Base-by-base conservation (phyloP, 2,797 vertebrate species). In the Pampus argenteus region DNA sequence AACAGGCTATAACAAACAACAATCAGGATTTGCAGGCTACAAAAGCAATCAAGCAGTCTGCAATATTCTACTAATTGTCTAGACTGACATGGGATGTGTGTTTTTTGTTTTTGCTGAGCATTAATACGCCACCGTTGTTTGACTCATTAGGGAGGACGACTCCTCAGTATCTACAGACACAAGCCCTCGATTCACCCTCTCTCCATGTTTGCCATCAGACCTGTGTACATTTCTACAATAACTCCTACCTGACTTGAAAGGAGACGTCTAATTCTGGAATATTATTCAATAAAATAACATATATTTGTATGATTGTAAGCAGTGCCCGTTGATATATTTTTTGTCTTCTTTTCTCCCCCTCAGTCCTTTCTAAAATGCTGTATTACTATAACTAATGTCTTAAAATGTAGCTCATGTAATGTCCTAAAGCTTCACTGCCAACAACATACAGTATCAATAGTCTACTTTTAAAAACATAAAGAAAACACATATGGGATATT, bases 231-330 rank as follows among this genome's bases (percentile, higher is more conserved):
- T 94, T 94, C 89, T 92, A 92, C 87, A 89, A 83, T 85, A 83
- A 87, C 88, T 89, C 84, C 83, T 80, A 83, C 66, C 70, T 90
- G 81, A 86, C 88, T 80, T 84, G 70, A 90, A 91, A 86, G 86
- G 84, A 92, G 86, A 83, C 79, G 85, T 92, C 90, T 89, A 90
- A 93, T 87, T 90, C 83, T 88, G 89, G 71, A 88, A 92, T 93
- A 94, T 83, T 93, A 94, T 86, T 92, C 90, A 95, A 93, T 94
- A 92, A 94, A 93, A 86, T 92, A 89, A 92, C 92, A 92, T 94
- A 95, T 94, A 95, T 95, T 95, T 95, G 92, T 95, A 95, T 94
- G 86, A 94, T 94, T 95, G 91, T 94, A 93, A 86, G 74, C 71
- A 2, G 71, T 74, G 71, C 38, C 66, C 73, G 65, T 59, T 74